A percentile compares a stretch with the other conserved stretches of the same genome.
These are phyloP conservation scores for Oscheius sp. DNA, from an alignment of 2,888 invertebrate species.

Conservation along the genomic window DNA sequence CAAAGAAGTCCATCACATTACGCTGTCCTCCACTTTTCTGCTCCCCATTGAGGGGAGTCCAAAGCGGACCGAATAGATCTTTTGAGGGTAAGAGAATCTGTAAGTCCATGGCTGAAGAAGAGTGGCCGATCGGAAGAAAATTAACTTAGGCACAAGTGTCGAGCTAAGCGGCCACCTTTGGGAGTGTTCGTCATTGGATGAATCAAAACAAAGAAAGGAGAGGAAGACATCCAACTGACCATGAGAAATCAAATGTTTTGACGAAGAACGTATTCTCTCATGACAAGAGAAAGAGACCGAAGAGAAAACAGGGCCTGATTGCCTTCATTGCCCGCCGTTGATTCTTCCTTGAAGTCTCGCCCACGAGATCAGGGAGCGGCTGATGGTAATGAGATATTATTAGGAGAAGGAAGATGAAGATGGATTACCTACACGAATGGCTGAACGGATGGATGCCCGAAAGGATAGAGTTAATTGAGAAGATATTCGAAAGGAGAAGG, in stretches of 20 bases:
- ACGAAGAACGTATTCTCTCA: background rate
- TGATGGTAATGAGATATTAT: background rate
- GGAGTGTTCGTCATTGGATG: background rate
- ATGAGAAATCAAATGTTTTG: too few relatives aligned
- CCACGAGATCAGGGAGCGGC: background rate
- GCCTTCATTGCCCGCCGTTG: background rate
- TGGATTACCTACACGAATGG: too few relatives aligned
- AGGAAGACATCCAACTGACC: too few relatives aligned
- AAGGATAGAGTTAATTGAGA: too few relatives aligned
- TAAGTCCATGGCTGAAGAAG: background rate
- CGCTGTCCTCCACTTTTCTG: background rate
- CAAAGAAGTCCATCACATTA: constrained; percentile 14
- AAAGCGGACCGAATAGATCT: constrained; percentile 16
- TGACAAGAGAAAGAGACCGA: background rate
- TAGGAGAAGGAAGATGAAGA: background rate
- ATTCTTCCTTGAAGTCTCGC: background rate
- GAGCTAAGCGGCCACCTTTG: background rate
- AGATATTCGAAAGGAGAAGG: too few relatives aligned
- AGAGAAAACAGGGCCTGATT: background rate
- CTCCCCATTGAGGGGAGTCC: constrained; percentile 19
- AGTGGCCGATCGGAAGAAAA: background rate
- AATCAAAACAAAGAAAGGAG: too few relatives aligned
- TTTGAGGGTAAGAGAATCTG: constrained; percentile 21
- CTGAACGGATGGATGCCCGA: too few relatives aligned
- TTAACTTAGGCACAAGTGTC: background rate